Evolutionary conservation across 2,113 vertebrate genomes (phyloP).

Genomic region (Oreochromis tanganicae): DNA sequence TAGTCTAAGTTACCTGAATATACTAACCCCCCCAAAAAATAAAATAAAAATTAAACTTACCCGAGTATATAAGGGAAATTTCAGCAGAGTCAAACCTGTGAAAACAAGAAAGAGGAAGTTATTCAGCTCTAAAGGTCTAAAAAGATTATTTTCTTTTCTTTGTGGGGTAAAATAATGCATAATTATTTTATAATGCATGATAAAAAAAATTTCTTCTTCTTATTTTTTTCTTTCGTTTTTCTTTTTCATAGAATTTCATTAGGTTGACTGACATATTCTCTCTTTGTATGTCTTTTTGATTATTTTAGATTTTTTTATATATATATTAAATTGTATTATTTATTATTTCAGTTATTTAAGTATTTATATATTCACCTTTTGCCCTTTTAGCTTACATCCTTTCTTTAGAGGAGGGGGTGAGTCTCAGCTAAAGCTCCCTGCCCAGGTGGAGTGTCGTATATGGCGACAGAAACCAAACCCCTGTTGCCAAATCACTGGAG

Average conservation of each 20-base stretch:
- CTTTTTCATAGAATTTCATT: not conserved
- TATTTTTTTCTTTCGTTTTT: not conserved
- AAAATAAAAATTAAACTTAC: too few species aligned
- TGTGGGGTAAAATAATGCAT: not conserved
- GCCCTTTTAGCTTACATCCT: not conserved
- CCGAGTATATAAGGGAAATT: not conserved
- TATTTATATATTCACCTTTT: not conserved
- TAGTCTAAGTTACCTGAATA: not conserved
- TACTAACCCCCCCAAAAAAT: too few species aligned
- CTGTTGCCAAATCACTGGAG: not conserved
- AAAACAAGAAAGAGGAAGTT: not conserved
- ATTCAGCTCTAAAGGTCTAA: not conserved
- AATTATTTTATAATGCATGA: not conserved
- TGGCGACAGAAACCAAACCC: not conserved
- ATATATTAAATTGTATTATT: not conserved
- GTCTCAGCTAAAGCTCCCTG: not conserved
- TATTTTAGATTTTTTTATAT: not conserved
- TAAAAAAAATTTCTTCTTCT: not conserved
- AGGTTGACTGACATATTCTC: rapidly evolving
- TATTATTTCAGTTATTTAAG: not conserved
- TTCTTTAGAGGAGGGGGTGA: not conserved
- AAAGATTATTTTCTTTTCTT: not conserved
- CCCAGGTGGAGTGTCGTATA: not conserved
- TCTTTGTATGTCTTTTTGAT: not conserved
- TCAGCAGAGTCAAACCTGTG: not conserved